Base-by-base conservation (phyloP, 1,140 invertebrate species). In the Zaprionus inermis region DNA sequence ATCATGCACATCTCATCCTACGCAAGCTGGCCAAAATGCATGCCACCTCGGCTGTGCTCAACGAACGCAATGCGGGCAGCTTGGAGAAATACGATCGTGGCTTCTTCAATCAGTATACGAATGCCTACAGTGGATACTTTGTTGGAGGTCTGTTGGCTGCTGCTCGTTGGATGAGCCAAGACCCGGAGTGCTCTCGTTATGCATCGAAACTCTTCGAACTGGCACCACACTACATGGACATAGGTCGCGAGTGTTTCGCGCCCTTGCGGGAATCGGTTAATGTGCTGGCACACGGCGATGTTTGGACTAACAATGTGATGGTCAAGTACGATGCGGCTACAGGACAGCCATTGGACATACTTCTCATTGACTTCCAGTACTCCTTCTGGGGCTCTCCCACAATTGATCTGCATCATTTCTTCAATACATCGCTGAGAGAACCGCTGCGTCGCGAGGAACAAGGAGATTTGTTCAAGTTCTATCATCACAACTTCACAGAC, bases 261-360 rank as follows among this genome's bases (percentile, higher is more conserved):
- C 76, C 84, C 1, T 69, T 93, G 1, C 60, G 88, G 1, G 93
- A 93, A 1, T 93, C 94, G 18, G 94, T 95, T 18, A 93, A 94
- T 72, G 94, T 95, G 0, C 90, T 96, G 38, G 94, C 93, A 63
- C 95, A 96, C 58, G 95, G 95, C 7, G 95, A 96, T 86, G 92
- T 93, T 4, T 96, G 95, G 95, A 92, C 94, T 0, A 95, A 95
- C 72, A 96, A 96, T 78, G 94, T 95, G 81, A 88, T 96, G 78
- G 95, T 96, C 76, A 93, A 93, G 56, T 95, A 95, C 72, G 91
- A 94, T 64, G 52, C 91, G 0, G 30, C 41, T n/a, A 91, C 79
- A 16, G 73, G 76, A 3, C 92, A 94, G 67, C 92, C 94, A 0
- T 77, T 93, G 32, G 92, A 94, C 44, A 93, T 94, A 3, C 93